Evolutionary conservation across 2,113 vertebrate genomes (phyloP), one percentile per base, ranked within the genome.

Genomic region (Anser cygnoides): DNA sequence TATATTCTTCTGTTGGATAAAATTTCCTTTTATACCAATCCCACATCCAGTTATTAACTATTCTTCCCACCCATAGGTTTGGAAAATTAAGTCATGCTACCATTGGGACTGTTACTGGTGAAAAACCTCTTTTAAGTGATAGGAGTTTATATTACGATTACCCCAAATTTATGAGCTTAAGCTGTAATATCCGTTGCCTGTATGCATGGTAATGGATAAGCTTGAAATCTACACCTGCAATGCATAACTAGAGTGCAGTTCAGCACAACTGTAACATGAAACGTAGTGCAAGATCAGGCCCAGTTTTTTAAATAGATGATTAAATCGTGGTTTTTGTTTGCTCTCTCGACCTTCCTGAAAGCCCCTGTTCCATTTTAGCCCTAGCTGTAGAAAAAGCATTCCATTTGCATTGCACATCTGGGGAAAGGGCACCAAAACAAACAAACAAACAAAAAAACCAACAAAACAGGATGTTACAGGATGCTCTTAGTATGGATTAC

Each of bases 231-330:
- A 17, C 63, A 65, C 14, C 81, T 54, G 39, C 43, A 68, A 7
- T 1, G 5, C 17, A 6, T 3, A 66, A 57, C 49, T 39, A 52
- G 57, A 67, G 62, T 4, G 11, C 37, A 58, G 35, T 10, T 31
- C 41, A 50, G 23, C 20, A 54, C 41, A 91, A 15, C 9, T 3
- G 31, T 37, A 67, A 23, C 37, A 17, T 7, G 41, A 83, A 70
- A 41, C 41, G 12, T 46, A 74, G 20, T 5, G 9, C 41, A 80
- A 35, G 10, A 33, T 18, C 28, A 61, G 16, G 28, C 9, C 7
- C 20, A 9, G 2, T 2, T 72, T 67, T 52, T 37, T 3, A 52
- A 78, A 74, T 0, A 61, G 4, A 22, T 41, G 0, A 39, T 35
- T 67, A 72, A 75, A 89, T 70, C 8, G 16, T 16, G 3, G 7